Evolutionary conservation across 2,888 invertebrate genomes (phyloP), one percentile per base, ranked within the genome.

Genomic region (Eupelmus urozonus): DNA sequence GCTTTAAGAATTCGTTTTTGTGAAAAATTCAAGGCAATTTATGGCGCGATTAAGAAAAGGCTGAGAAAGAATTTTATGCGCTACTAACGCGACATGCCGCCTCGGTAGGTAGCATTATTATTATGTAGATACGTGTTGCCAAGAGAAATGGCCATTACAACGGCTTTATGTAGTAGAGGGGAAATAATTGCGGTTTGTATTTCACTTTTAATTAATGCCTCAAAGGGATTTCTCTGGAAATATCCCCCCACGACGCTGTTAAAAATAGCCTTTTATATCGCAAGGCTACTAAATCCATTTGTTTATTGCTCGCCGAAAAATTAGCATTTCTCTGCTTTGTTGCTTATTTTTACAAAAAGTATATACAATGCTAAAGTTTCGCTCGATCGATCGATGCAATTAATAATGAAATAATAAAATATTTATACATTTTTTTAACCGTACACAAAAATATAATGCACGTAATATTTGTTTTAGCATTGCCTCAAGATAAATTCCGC

Each of bases 161-260:
- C 74, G 74, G 74, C 74, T 74, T 66, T 66, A 66, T 66, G 66
- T 49, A 66, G 65, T 59, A 63, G n/a, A n/a, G 13, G 74, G 34
- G 66, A 74, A 74, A 74, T 74, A 74, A 74, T 74, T 74, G 49
- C 59, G 66, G 74, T 59, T 73, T 74, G 74, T 74, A 74, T 74
- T 66, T 66, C 74, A 74, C 51, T 59, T 74, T 74, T 74, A 74
- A 74, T 74, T 74, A 66, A 74, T 66, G 74, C 13, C 34, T 57
- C 49, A 23, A 57, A 59, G 25, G 55, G 23, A 66, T 20, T 66
- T 74, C 34, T n/a, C 25, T 20, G 1, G 45, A 20, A 53, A 53
- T 20, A 20, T 20, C 20, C 18, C 3, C 51, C n/a, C n/a, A n/a
- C n/a, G n/a, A n/a, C n/a, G n/a, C 23, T 4, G 13, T 63, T 60